Evolutionary conservation across 2,113 vertebrate genomes (phyloP), one percentile per base, ranked within the genome.

Genomic region (Oryzias woworae): DNA sequence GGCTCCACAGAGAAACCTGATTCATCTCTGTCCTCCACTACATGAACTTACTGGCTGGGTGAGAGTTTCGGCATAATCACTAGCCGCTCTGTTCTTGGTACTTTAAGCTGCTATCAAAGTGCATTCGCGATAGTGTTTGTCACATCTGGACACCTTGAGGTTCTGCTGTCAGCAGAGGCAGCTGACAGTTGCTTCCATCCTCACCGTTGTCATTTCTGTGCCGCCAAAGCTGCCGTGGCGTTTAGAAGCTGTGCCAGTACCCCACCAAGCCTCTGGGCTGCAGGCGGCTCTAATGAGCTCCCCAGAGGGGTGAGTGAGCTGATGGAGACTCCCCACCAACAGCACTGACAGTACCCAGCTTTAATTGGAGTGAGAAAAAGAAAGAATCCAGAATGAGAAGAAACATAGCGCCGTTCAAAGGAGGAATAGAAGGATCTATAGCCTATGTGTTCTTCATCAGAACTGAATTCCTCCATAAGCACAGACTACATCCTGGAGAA

Each of bases 221-320:
- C 63, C 57, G 20, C 12, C 36, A 36, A 56, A 51, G 50, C 71
- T 58, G 67, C 43, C 4, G 45, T 58, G 71, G 47, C 10, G 65
- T 53, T 2, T 78, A 87, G 80, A 86, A 84, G 72, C 47, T 52
- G 62, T 80, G 87, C 85, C 84, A 85, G 43, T 66, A 63, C 66
- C 65, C 71, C 59, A 53, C 62, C 71, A 4, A 67, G 62, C 62
- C 75, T 58, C 54, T 70, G 77, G 75, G 80, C 78, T 69, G 57
- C 51, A 3, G 66, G 85, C 58, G 24, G 42, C 69, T 86, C 72
- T 89, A 89, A 89, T 89, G 87, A 87, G 87, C 74, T 89, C 87
- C 87, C 85, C 78, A 73, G 87, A 81, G 85, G 85, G 81, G 77
- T 71, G 59, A 66, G 69, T 73, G 65, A 73, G 64, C 77, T 78